Percentiles rank a stretch among this genome's conserved stretches.
phyloP scores from a whole-genome alignment of 2,113 vertebrate genomes.

The Capreolus pygargus region DNA sequence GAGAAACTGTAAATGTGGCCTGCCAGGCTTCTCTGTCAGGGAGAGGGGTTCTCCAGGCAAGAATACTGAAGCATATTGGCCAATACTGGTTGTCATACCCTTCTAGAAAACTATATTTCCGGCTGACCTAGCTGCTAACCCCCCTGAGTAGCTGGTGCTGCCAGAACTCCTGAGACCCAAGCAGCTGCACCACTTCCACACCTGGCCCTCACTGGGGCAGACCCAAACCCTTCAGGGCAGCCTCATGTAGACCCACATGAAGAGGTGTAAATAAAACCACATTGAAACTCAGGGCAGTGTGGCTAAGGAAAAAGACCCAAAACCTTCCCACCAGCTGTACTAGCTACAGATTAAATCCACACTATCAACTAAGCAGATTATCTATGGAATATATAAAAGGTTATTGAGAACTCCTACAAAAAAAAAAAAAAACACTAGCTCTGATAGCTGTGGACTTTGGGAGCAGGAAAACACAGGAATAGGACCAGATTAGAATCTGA shows the following conservation, averaged over 20 bases:
- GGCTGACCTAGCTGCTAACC: background rate
- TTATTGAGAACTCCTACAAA: background rate
- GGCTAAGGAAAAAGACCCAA: background rate
- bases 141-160: background rate
- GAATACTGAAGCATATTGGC: background rate
- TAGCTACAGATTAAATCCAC: background rate
- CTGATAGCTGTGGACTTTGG: background rate
- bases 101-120: background rate
- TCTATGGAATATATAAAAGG: background rate
- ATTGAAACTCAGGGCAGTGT: background rate
- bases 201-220: background rate
- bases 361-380: background rate
- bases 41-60: background rate
- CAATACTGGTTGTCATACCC: background rate
- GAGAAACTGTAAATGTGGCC: background rate
- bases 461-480: background rate
- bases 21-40: background rate
- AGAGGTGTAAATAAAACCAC: background rate
- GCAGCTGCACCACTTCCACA: background rate
- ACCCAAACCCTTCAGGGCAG: background rate
- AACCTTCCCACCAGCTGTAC: background rate
- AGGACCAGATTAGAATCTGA: background rate
- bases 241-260: background rate
- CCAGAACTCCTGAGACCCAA: background rate
- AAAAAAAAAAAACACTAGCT: background rate